Conservation (phyloP, 1,140 invertebrate genomes). For the Psix sp. region DNA sequence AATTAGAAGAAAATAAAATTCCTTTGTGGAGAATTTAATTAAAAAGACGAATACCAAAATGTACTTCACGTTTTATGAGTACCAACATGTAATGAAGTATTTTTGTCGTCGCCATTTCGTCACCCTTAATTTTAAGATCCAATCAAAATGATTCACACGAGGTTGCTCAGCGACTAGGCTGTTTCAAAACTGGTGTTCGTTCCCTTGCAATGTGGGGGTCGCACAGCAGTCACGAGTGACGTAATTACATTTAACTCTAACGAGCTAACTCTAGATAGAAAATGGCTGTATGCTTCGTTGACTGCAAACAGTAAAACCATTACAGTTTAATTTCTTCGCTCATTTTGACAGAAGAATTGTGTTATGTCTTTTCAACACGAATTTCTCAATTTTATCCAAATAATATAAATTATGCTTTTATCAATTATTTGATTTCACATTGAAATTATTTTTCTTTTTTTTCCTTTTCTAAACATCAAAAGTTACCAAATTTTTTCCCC, state of each 20-base stretch:
- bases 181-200: conserved; percentile 41
- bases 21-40: background rate
- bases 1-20: too few relatives aligned
- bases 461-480: too few relatives aligned
- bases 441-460: too few relatives aligned
- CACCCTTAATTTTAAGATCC: conserved; percentile 72
- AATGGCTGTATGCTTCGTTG: conserved; percentile 76
- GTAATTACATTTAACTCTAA: conserved; percentile 76
- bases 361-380: conserved; percentile 1
- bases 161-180: conserved; percentile 55
- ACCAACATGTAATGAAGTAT: conserved; percentile 23
- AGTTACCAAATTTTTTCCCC: too few relatives aligned
- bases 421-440: conserved; percentile 4
- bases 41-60: background rate
- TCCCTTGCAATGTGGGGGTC: conserved; percentile 53
- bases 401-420: conserved; percentile 21
- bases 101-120: conserved; percentile 67
- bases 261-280: conserved; percentile 76
- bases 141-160: conserved; percentile 75
- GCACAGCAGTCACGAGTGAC: conserved; percentile 71
- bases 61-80: conserved; percentile 7
- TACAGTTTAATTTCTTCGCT: conserved; percentile 62
- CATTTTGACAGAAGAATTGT: conserved; percentile 25
- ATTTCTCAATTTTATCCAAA: conserved; percentile 19
- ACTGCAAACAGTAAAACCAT: conserved; percentile 74